These are phyloP conservation scores for Leptinotarsa rubiginosa DNA, from an alignment of 2,888 invertebrate genomes.

Conservation along the genomic window DNA sequence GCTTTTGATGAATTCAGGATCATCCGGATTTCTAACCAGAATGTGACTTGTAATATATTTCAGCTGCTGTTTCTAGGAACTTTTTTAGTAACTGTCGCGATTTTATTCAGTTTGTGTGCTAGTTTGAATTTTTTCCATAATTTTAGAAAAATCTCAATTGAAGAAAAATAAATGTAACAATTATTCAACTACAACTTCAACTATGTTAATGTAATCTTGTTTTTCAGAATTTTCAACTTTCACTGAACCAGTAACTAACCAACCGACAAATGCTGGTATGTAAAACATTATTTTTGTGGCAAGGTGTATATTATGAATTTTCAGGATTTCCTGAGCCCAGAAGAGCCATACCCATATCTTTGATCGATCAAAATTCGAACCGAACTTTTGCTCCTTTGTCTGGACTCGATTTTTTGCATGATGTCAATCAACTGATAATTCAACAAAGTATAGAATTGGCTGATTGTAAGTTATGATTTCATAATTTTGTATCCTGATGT, in stretches of 20 bases:
- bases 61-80: too few relatives aligned
- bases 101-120: too few relatives aligned
- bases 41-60: too few relatives aligned
- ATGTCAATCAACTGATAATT: conserved; percentile 76
- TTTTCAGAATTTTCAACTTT: conserved; percentile 12
- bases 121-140: too few relatives aligned
- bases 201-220: not conserved
- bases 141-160: too few relatives aligned
- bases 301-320: not conserved
- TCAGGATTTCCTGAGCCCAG: conserved; percentile 58
- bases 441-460: conserved; percentile 85
- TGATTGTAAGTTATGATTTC: conserved; percentile 71
- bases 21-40: too few relatives aligned
- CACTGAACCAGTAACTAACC: conserved; percentile 12
- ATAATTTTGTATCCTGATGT: not conserved
- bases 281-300: not conserved
- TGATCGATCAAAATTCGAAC: conserved; percentile 69
- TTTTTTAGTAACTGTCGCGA: too few relatives aligned
- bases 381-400: conserved; percentile 73
- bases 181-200: too few relatives aligned
- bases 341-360: conserved; percentile 72
- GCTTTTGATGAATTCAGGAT: too few relatives aligned
- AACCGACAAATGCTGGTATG: conserved; percentile 18
- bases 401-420: conserved; percentile 79
- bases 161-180: too few relatives aligned